phyloP scores from a whole-genome alignment of 2,113 vertebrate genomes.

The Corythaixoides concolor region DNA sequence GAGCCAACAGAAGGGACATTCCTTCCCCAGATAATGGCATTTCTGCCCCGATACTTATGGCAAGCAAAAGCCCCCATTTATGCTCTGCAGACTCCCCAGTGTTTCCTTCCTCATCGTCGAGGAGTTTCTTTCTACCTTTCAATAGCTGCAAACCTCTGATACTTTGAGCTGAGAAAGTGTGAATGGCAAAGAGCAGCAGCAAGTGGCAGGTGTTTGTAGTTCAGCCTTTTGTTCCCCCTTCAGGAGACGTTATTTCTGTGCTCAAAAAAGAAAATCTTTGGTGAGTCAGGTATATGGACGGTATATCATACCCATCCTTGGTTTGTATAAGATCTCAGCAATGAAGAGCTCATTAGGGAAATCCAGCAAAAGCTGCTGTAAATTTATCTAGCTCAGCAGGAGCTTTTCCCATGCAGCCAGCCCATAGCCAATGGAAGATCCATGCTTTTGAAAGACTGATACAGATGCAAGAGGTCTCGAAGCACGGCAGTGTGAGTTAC shows the following conservation, averaged over 20 bases:
- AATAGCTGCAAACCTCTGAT: background rate
- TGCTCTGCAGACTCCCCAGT: background rate
- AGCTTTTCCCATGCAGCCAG: background rate
- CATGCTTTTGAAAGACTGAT: background rate
- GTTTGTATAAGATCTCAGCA: background rate
- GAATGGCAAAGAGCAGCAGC: background rate
- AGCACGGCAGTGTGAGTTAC: background rate
- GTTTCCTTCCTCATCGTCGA: accelerated
- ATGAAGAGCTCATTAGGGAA: background rate
- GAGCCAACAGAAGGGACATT: background rate
- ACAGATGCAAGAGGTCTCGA: background rate
- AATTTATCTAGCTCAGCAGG: background rate
- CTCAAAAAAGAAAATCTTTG: background rate
- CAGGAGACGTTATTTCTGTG: background rate
- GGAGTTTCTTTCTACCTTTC: background rate
- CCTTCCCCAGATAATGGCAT: background rate
- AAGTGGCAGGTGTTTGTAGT: background rate
- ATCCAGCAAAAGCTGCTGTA: background rate
- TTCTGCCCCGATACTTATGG: background rate
- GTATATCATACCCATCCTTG: background rate
- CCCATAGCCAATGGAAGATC: background rate
- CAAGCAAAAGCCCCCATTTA: background rate
- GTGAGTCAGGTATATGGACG: background rate
- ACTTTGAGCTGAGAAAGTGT: background rate
- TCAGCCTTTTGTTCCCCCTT: background rate